Evolutionary conservation across 2,888 invertebrate genomes (phyloP).

Genomic region (Conops quadrifasciatus): DNA sequence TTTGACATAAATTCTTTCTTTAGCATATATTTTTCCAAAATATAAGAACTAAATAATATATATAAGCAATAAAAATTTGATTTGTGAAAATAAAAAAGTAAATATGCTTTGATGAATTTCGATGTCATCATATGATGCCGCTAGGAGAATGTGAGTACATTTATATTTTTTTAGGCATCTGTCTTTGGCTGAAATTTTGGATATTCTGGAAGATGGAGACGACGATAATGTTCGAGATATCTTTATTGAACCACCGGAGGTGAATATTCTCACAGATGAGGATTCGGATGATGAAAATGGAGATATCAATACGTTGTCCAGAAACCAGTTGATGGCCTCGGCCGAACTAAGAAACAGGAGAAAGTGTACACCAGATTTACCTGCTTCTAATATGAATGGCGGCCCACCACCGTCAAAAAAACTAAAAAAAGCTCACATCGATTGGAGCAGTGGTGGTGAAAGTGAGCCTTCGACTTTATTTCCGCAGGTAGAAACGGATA

Average conservation of each 20-base stretch:
- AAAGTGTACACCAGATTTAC: conserved; percentile 17
- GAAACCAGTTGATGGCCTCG: conserved; percentile 27
- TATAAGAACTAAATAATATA: conserved; percentile 5
- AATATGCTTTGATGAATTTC: not conserved
- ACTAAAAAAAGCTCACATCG: not conserved
- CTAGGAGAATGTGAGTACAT: conserved; percentile 8
- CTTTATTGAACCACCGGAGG: conserved; percentile 14
- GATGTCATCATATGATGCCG: conserved; percentile 7
- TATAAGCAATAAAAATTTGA: not conserved
- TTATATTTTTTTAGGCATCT: not conserved
- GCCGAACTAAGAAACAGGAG: conserved; percentile 11
- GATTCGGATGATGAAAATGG: conserved; percentile 26
- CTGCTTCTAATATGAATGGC: not conserved
- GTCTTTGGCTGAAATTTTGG: conserved; percentile 4
- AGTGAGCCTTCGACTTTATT: not conserved
- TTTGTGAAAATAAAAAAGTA: not conserved
- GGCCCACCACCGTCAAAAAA: conserved; percentile 1
- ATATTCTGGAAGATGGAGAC: not conserved
- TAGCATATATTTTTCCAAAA: too few relatives aligned
- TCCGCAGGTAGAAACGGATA: not conserved
- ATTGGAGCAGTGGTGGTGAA: conserved; percentile 3
- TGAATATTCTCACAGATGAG: conserved; percentile 7
- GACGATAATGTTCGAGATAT: not conserved
- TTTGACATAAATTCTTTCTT: too few relatives aligned
- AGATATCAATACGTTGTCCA: conserved; percentile 24